Evolutionary conservation across 2,797 vertebrate species (phyloP).

Genomic region (Micropoecilia bifurca): DNA sequence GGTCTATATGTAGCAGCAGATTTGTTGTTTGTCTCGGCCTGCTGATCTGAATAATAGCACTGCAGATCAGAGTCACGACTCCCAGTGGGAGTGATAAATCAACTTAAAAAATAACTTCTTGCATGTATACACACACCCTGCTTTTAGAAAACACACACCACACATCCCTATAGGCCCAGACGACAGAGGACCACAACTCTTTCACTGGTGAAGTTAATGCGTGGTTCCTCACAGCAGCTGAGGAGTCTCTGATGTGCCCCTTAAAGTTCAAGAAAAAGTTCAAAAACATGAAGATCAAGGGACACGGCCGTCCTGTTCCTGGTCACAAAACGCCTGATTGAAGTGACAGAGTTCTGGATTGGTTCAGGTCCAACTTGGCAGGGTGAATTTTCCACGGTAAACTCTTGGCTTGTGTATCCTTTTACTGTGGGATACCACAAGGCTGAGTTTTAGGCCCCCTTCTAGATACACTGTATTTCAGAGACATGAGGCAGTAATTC

Average conservation of each 20-base stretch:
- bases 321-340: background rate
- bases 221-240: slow-evolving; percentile 39
- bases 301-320: slow-evolving; percentile 4
- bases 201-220: slow-evolving; percentile 51
- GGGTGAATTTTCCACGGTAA: background rate
- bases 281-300: slow-evolving; percentile 16
- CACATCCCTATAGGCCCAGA: slow-evolving; percentile 34
- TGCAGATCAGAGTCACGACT: slow-evolving; percentile 54
- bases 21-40: slow-evolving; percentile 69
- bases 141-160: slow-evolving; percentile 45
- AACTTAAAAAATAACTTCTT: slow-evolving; percentile 38
- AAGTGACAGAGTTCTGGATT: background rate
- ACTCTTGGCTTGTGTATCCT: background rate
- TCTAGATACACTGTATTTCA: background rate
- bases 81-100: slow-evolving; percentile 66
- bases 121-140: slow-evolving; percentile 42
- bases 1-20: slow-evolving; percentile 52
- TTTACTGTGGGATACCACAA: background rate
- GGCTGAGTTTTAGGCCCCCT: background rate
- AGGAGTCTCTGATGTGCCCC: slow-evolving; percentile 13
- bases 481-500: no score
- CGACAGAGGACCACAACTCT: slow-evolving; percentile 22
- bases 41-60: slow-evolving; percentile 71
- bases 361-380: background rate
- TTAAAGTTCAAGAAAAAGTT: background rate